Evolutionary conservation across 2,113 vertebrate species (phyloP).

Genomic region (Hippocampus mohnikei): DNA sequence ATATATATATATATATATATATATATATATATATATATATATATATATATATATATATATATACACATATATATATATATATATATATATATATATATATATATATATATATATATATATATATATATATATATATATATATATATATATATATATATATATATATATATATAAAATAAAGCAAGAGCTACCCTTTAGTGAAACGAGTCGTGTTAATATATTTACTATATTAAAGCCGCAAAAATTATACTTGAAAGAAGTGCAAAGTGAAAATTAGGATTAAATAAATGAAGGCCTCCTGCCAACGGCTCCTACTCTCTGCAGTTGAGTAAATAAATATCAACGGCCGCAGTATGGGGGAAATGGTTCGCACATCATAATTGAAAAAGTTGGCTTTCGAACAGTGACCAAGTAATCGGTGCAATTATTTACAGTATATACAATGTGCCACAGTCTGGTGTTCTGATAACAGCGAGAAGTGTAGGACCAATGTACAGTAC

Average conservation of each 20-base stretch:
- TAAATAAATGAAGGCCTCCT: not conserved
- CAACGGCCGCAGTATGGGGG: not conserved
- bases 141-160: not conserved
- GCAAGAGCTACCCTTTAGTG: not conserved
- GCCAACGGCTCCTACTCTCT: not conserved
- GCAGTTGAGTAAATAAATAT: not conserved
- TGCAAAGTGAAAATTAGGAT: not conserved
- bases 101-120: not conserved
- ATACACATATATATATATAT: not conserved
- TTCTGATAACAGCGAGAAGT: slow-evolving; percentile 40
- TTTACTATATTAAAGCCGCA: not conserved
- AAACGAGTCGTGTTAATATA: not conserved
- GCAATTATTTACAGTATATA: slow-evolving; percentile 61
- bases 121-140: not conserved
- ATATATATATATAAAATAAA: no score
- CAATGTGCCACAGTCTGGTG: slow-evolving; percentile 45
- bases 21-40: not conserved
- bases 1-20: not conserved
- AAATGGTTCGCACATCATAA: slow-evolving; percentile 7
- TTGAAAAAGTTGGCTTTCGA: not conserved
- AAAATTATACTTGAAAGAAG: no score
- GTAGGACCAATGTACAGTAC: slow-evolving; percentile 44
- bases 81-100: not conserved
- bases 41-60: not conserved
- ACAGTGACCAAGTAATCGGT: slow-evolving; percentile 41